These are phyloP conservation scores for Eremobia ochroleuca DNA, from an alignment of 2,888 invertebrate species.

Conservation along the genomic window DNA sequence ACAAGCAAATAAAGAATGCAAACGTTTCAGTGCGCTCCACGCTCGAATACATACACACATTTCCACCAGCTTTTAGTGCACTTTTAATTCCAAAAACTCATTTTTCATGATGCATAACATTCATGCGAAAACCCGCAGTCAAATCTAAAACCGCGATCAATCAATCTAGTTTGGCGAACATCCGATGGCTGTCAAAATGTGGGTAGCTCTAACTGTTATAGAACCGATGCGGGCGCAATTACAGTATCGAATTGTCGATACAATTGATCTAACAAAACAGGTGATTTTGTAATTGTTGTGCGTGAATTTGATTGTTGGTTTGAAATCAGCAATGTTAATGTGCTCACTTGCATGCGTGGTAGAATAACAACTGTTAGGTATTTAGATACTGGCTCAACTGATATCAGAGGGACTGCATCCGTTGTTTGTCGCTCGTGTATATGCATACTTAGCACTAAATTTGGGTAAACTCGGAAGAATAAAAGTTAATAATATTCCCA, in stretches of 20 bases:
- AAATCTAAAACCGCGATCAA: conserved; percentile 53
- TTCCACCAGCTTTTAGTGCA: conserved; percentile 41
- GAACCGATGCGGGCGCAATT: conserved; percentile 56
- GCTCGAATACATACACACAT: conserved; percentile 17
- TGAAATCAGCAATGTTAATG: conserved; percentile 16
- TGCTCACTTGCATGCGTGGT: neutral
- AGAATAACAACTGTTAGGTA: neutral
- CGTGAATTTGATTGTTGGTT: conserved; percentile 32
- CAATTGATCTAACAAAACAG: conserved; percentile 41
- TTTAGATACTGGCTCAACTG: neutral
- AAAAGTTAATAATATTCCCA: neutral
- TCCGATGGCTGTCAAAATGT: conserved; percentile 50
- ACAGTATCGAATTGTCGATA: conserved; percentile 42
- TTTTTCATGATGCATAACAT: conserved; percentile 45
- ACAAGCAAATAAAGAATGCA: conserved; percentile 45
- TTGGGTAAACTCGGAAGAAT: neutral
- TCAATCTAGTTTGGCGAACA: conserved; percentile 53
- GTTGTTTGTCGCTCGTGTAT: neutral
- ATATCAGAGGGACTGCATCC: neutral
- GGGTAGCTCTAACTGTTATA: conserved; percentile 35
- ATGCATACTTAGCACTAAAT: neutral
- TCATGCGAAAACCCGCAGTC: conserved; percentile 34
- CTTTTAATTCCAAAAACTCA: conserved; percentile 31
- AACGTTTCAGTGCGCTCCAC: conserved; percentile 36
- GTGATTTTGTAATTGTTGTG: conserved; percentile 39